Conservation (phyloP, 2,888 invertebrate species). For the Synanthedon tipuliformis region DNA sequence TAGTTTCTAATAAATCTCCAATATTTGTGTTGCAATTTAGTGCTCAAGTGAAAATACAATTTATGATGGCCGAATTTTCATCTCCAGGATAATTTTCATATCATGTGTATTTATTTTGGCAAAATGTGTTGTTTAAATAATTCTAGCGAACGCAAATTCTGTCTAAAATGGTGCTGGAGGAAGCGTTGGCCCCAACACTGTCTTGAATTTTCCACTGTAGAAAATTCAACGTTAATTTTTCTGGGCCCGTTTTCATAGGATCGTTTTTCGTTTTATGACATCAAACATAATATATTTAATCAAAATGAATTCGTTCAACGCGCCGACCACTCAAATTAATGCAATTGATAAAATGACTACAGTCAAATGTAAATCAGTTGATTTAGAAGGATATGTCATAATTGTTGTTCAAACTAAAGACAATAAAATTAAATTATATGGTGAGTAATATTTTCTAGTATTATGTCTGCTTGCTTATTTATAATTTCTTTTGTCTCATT, state of each 20-base stretch:
- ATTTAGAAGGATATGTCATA: conserved; percentile 94
- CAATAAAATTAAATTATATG: conserved; percentile 93
- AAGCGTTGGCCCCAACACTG: conserved; percentile 43
- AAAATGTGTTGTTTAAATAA: conserved; percentile 42
- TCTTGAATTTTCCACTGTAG: neutral
- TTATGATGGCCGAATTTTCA: conserved; percentile 43
- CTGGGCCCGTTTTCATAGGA: conserved; percentile 11
- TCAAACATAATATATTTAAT: conserved; percentile 8
- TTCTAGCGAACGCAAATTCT: conserved; percentile 42
- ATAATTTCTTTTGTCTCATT: too few relatives aligned
- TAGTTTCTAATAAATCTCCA: neutral
- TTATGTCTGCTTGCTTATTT: too few relatives aligned
- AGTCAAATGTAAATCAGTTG: conserved; percentile 75
- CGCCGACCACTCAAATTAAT: conserved; percentile 60
- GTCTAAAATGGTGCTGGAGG: conserved; percentile 62
- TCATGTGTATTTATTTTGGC: conserved; percentile 32
- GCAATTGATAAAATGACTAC: conserved; percentile 62
- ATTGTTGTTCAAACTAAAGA: conserved; percentile 94
- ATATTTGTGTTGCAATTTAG: conserved; percentile 3
- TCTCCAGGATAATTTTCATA: conserved; percentile 40
- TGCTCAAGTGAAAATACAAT: conserved; percentile 14
- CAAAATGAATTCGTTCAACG: conserved; percentile 63
- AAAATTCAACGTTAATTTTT: neutral
- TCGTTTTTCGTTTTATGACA: conserved; percentile 16
- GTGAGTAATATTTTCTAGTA: conserved; percentile 51